Conservation (phyloP, 2,888 invertebrate genomes). For the Hesperia comma region DNA sequence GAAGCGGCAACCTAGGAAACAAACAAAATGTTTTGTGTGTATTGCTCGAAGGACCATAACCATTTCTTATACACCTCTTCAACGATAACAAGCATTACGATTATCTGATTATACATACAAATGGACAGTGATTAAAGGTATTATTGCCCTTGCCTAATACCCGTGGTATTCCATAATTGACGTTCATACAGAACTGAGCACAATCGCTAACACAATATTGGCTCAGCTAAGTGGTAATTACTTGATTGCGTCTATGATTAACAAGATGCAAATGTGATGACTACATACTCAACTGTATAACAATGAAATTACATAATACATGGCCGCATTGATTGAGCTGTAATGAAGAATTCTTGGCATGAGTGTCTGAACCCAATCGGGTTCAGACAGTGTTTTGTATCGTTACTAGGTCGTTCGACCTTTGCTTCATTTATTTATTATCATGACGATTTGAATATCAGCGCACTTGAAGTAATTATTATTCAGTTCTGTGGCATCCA, state of each 20-base stretch:
- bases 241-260: conserved; percentile 36
- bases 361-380: background rate
- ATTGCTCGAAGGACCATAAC: background rate
- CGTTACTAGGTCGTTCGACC: background rate
- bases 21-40: too few species aligned
- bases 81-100: background rate
- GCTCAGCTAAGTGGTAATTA: conserved; percentile 34
- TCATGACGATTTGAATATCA: too few species aligned
- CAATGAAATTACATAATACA: conserved; percentile 26
- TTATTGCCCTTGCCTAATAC: conserved; percentile 10
- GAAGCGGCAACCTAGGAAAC: too few species aligned
- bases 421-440: too few species aligned
- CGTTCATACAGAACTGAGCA: conserved; percentile 20
- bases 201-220: conserved; percentile 34
- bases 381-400: background rate
- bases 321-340: conserved; percentile 7
- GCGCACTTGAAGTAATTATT: too few species aligned
- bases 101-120: conserved; percentile 9
- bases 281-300: conserved; percentile 24
- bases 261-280: conserved; percentile 35
- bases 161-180: conserved; percentile 25
- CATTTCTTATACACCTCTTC: background rate
- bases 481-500: too few species aligned
- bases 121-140: conserved; percentile 20
- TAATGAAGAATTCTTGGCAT: conserved; percentile 9